phyloP scores from a whole-genome alignment of 2,113 vertebrate species.

The Poicephalus gulielmi region DNA sequence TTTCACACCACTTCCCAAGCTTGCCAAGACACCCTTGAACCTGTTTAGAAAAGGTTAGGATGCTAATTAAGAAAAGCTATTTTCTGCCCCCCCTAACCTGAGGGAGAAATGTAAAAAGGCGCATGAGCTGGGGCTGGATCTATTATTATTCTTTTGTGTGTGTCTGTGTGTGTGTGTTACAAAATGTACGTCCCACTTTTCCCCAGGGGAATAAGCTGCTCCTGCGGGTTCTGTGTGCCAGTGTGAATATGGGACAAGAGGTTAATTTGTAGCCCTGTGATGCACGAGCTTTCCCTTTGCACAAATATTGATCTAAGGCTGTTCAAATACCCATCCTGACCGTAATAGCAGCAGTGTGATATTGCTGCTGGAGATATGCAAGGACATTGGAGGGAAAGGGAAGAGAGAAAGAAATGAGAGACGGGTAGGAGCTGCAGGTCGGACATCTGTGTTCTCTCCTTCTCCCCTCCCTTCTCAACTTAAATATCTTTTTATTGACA shows the following conservation, averaged over 20 bases:
- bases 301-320: conserved; percentile 73
- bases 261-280: conserved; percentile 68
- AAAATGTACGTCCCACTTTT: neutral
- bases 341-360: neutral
- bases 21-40: conserved; percentile 67
- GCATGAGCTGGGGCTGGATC: neutral
- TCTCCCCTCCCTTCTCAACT: neutral
- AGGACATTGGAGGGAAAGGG: conserved; percentile 13
- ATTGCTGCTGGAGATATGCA: conserved; percentile 40
- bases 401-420: neutral
- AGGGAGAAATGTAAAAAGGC: conserved; percentile 32
- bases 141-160: neutral
- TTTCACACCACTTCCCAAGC: conserved; percentile 57
- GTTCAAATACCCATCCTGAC: conserved; percentile 42
- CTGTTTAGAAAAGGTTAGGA: conserved; percentile 66
- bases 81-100: neutral
- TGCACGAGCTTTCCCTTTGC: conserved; percentile 57
- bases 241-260: conserved; percentile 21
- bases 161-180: neutral
- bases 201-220: neutral
- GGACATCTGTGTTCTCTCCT: neutral
- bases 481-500: conserved; percentile 3
- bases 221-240: neutral
- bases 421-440: neutral
- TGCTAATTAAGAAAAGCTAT: conserved; percentile 71